Base-by-base conservation (phyloP, 2,888 invertebrate species). In the Phymatocera aterrima region DNA sequence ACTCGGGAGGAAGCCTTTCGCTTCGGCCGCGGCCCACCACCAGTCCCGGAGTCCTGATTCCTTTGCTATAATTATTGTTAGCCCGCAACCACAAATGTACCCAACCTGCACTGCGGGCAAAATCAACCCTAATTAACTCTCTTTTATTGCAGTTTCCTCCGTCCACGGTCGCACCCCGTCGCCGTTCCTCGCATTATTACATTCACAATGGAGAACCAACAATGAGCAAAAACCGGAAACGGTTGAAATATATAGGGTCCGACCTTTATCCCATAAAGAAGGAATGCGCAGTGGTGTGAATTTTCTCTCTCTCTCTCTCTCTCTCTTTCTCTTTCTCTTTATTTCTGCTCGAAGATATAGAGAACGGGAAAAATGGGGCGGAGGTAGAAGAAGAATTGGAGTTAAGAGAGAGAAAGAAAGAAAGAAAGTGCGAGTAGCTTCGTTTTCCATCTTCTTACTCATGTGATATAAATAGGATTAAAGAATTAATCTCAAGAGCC, bases 41-140 rank as follows among this genome's bases (percentile, higher is more conserved):
- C n/a, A n/a, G n/a, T n/a, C 51, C 31, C 21, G 68, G 24, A 40
- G 68, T 28, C 24, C 68, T 28, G 68, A 43, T 68, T 68, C 68
- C 46, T 18, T 43, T 46, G 21, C 37, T 15, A 51, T 51, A 15
- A 4, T 51, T 5, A 15, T 4, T 4, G 15, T n/a, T n/a, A n/a
- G n/a, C n/a, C n/a, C n/a, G 79, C 64, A 78, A 68, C 80, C 81
- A 80, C 81, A 81, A 75, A 81, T 77, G 51, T 70, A 15, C 21
- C 31, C 28, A 65, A 80, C 70, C 68, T 79, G 77, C 78, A n/a
- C n/a, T n/a, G n/a, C n/a, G n/a, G n/a, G 4, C 8, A 40, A 40
- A 4, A 8, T 40, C 40, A 4, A 57, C 24, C 57, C 28, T 57
- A 28, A 57, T 57, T 57, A 57, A 57, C 21, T 10, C 57, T 28